Percentiles rank a stretch among this genome's conserved stretches.
Evolutionary conservation across 2,888 invertebrate species (phyloP).

Genomic region (Lasius platythorax): DNA sequence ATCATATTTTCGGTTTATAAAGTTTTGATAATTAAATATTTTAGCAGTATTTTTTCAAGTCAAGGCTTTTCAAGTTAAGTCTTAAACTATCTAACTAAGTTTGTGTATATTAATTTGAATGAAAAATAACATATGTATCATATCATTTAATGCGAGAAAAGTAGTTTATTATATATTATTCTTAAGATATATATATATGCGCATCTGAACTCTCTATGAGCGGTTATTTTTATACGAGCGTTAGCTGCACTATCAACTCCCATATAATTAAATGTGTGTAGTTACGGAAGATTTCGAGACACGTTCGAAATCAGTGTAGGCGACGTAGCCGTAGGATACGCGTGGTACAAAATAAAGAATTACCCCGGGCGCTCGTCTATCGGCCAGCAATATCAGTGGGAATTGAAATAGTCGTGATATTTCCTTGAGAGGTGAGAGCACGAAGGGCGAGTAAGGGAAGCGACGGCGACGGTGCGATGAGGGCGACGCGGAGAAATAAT

Average conservation of each 20-base stretch:
- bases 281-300: conserved; percentile 31
- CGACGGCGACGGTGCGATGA: conserved; percentile 33
- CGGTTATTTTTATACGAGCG: neutral
- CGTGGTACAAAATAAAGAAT: conserved; percentile 79
- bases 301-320: conserved; percentile 24
- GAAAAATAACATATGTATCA: neutral
- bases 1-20: conserved; percentile 6
- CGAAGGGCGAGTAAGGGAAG: conserved; percentile 41
- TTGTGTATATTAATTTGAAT: neutral
- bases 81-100: neutral
- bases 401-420: conserved; percentile 84
- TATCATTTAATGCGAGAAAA: neutral
- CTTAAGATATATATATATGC: neutral
- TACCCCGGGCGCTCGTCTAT: conserved; percentile 76
- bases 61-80: neutral
- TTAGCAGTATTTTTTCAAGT: neutral
- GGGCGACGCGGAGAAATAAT: conserved; percentile 69
- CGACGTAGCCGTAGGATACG: conserved; percentile 47
- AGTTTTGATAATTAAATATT: neutral
- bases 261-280: neutral
- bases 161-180: neutral
- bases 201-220: neutral
- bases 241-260: neutral
- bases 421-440: conserved; percentile 76
- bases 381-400: conserved; percentile 82